Evolutionary conservation across 2,888 invertebrate species (phyloP).

Genomic region (Choristoneura rosaceana): DNA sequence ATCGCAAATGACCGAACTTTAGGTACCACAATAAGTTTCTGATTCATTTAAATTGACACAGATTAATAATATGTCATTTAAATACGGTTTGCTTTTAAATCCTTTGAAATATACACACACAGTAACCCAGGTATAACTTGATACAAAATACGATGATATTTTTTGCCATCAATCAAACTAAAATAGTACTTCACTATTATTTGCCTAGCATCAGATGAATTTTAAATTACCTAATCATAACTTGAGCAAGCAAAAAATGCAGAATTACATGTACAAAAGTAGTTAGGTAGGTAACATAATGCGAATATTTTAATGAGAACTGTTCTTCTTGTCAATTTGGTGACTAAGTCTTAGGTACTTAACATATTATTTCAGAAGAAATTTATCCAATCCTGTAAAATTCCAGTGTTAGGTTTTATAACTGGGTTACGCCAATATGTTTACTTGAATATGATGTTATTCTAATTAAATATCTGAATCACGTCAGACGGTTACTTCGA

Average conservation of each 20-base stretch:
- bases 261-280: neutral
- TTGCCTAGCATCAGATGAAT: no score
- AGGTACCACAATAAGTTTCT: neutral
- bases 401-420: neutral
- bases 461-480: constrained; percentile 39
- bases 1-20: neutral
- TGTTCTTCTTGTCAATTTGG: neutral
- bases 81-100: no score
- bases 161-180: no score
- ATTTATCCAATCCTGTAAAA: neutral
- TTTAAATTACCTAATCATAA: neutral
- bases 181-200: no score
- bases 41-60: neutral
- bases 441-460: constrained; percentile 13
- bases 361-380: neutral
- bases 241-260: neutral
- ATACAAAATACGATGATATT: no score
- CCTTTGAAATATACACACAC: no score
- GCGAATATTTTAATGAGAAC: neutral
- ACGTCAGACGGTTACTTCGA: constrained; percentile 21
- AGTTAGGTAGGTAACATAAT: neutral
- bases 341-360: neutral
- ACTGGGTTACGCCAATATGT: constrained; percentile 13
- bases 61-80: neutral
- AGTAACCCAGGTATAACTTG: no score